Conservation (phyloP, 2,888 invertebrate genomes). For the Drosophila lacicola region DNA sequence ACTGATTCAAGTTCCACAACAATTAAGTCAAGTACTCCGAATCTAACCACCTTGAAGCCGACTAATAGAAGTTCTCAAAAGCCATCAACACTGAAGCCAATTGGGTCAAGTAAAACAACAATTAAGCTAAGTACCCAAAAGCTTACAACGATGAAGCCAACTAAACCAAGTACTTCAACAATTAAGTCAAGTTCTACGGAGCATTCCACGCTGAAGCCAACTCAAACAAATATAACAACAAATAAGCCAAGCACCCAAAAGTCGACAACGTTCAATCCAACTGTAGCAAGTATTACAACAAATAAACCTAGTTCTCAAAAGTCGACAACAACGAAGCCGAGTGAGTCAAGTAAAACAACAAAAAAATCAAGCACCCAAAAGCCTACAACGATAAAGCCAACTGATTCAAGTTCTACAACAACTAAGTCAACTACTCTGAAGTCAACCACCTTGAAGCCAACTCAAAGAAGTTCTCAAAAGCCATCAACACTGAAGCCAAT, state of each 20-base stretch:
- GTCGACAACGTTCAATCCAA: background rate
- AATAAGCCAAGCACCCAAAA: background rate
- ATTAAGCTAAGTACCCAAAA: no score
- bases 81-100: background rate
- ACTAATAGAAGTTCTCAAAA: no score
- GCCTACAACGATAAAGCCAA: background rate
- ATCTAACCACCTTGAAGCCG: no score
- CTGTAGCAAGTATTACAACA: background rate
- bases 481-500: background rate
- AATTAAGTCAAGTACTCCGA: background rate
- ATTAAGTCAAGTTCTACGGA: background rate
- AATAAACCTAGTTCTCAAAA: background rate
- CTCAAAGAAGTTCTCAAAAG: background rate
- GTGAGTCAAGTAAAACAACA: background rate
- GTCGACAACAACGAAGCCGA: background rate
- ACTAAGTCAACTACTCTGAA: background rate
- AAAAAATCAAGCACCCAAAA: background rate
- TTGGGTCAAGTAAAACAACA: no score
- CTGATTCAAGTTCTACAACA: background rate
- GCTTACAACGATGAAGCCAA: no score
- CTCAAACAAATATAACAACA: background rate
- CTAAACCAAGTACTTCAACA: no score
- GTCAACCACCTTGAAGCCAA: background rate
- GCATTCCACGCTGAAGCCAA: background rate
- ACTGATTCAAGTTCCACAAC: background rate